Percentiles rank a stretch among this genome's conserved stretches.
phyloP scores from a whole-genome alignment of 1,140 invertebrate genomes.

The Drosophila parvula region DNA sequence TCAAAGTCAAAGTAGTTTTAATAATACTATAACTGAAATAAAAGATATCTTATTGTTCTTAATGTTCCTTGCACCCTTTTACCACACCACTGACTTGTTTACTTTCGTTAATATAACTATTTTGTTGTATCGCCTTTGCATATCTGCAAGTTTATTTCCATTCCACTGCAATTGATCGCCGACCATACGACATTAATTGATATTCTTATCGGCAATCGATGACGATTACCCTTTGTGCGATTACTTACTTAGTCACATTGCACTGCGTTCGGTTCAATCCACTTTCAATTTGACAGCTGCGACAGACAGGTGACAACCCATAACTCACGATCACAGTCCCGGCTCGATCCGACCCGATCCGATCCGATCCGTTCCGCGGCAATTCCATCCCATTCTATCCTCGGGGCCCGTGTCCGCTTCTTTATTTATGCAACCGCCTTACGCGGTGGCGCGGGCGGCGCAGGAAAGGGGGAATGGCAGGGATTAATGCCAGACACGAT shows the following conservation, averaged over 20 bases:
- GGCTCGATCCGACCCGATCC: conserved; percentile 52
- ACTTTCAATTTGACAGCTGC: conserved; percentile 83
- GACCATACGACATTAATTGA: conserved; percentile 77
- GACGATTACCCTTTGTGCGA: conserved; percentile 61
- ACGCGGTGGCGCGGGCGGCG: conserved; percentile 25
- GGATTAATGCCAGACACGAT: conserved; percentile 72
- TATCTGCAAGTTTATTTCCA: conserved; percentile 7
- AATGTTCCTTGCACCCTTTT: not conserved
- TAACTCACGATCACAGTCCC: conserved; percentile 67
- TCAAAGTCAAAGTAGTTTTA: too few relatives aligned
- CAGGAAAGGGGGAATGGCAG: conserved; percentile 16
- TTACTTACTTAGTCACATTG: conserved; percentile 47
- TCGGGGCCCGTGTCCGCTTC: conserved; percentile 63
- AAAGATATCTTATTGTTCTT: not conserved
- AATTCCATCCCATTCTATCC: conserved; percentile 18
- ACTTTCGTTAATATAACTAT: not conserved
- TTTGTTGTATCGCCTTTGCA: not conserved
- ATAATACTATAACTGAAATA: not conserved
- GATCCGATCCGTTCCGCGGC: conserved; percentile 23
- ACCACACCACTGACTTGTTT: not conserved
- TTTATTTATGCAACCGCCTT: conserved; percentile 72
- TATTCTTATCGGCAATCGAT: conserved; percentile 83
- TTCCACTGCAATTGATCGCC: conserved; percentile 25
- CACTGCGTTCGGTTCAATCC: conserved; percentile 66
- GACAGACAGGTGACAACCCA: conserved; percentile 84